Base-by-base conservation (phyloP, 2,888 invertebrate species). In the Callosobruchus maculatus region DNA sequence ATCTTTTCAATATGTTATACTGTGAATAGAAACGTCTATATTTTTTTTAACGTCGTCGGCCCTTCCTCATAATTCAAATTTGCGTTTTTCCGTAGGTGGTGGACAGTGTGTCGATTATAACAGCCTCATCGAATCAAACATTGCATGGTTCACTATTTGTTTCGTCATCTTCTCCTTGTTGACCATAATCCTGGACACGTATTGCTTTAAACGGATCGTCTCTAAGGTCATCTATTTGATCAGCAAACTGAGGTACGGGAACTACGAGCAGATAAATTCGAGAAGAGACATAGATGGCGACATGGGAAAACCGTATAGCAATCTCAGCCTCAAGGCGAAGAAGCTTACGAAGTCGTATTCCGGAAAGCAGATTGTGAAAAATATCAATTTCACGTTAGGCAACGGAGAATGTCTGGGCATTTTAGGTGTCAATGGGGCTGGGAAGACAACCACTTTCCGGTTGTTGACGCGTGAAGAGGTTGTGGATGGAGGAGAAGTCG, bases 361-460 rank as follows among this genome's bases (percentile, higher is more conserved):
- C 30, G 86, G 87, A 0, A 76, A 86, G 69, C 70, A 75, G 67
- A 82, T 84, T 3, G 85, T 86, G 0, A 81, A 83, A 70, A 91
- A 91, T 20, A 84, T 95, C 72, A 91, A 89, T 82, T 92, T 95
- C 83, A 91, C 91, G 0, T 91, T 95, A 7, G 90, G 89, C 70
- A 78, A 81, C 83, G 93, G 94, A 1, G 94, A 95, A 86, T 96
- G 95, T 82, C 94, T 95, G 83, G 96, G 96, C 0, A 87, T 96
- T 30, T 87, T 96, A 73, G 96, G 96, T 0, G 92, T 94, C n/a
- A 96, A 96, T 85, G 95, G 96, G 18, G 95, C 96, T 0, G 96
- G 95, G 7, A 96, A 96, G 86, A 93, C 94, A 0, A 93, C 93
- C 2, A 95, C 95, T 0, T 97, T 97, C 86, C 92, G 92, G 85